Base-by-base conservation (phyloP, 2,888 invertebrate genomes). In the Hydrotaea diabolus region DNA sequence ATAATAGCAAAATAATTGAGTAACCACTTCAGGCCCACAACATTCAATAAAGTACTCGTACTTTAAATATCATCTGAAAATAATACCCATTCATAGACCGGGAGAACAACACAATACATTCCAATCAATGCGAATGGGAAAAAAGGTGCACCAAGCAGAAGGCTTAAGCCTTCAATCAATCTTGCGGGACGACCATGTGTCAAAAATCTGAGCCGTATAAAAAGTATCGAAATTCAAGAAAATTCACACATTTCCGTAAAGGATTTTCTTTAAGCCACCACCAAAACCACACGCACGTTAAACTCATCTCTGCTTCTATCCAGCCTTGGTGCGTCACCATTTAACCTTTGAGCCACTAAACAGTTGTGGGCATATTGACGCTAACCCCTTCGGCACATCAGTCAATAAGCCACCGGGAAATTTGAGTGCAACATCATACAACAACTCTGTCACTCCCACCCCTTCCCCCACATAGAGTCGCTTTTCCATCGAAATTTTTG, bases 1-100 rank as follows among this genome's bases (percentile, higher is more conserved):
- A 81, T 83, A 86, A 86, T 85, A 76, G 80, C 66, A 80, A 87
- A 87, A 85, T 87, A 87, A 87, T 87, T 87, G 82, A 86, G 86
- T 86, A 87, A 86, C 85, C 78, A 71, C 77, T 80, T 83, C 77
- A 66, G 21, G 76, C 19, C 39, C 11, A n/a, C n/a, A 64, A 43
- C 57, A 72, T 74, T 62, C 26, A 77, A 79, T 66, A 43, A 55
- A 74, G 23, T 79, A 76, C 43, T 77, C 77, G 23, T 79, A 76
- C 43, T 77, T 80, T 36, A 55, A 43, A 80, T 66, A 15, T 46
- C 31, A 31, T 2, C 2, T 7, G 31, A 31, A 31, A 31, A 31
- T 31, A 31, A 31, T 17, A 69, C 3, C 19, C 46, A 21, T 15
- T 46, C 66, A 26, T 15, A 1, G 26, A 1, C 3, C 26, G 55